A percentile compares a stretch with the other conserved stretches of the same genome.
Evolutionary conservation across 2,113 vertebrate species (phyloP).

Genomic region (Hiodon tergisus): DNA sequence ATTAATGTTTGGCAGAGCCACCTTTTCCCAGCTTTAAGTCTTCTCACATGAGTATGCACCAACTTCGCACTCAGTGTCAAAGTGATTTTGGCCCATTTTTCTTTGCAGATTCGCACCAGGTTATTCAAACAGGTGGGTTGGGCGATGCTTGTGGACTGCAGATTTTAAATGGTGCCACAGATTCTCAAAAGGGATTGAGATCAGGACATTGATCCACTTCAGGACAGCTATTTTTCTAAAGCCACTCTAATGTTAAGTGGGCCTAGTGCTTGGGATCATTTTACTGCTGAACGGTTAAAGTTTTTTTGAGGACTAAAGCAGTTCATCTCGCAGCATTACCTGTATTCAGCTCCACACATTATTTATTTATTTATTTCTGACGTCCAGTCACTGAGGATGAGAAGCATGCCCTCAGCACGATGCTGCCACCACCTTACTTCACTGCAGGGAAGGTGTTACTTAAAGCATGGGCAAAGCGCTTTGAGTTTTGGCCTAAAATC

Average conservation of each 20-base stretch:
- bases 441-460: conserved; percentile 2
- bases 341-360: background rate
- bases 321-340: too few relatives aligned
- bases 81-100: conserved; percentile 1
- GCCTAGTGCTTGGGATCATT: too few relatives aligned
- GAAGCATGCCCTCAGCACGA: background rate
- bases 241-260: background rate
- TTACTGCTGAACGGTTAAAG: too few relatives aligned
- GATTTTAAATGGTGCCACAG: too few relatives aligned
- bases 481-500: too few relatives aligned
- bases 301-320: too few relatives aligned
- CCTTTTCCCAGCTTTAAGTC: conserved; percentile 2
- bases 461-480: background rate
- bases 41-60: background rate
- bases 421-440: conserved; percentile 1
- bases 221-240: conserved; percentile 1
- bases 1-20: background rate
- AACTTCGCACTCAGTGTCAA: background rate
- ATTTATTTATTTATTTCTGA: background rate
- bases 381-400: conserved; percentile 2
- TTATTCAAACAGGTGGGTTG: conserved; percentile 2
- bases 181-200: too few relatives aligned
- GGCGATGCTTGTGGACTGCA: background rate
- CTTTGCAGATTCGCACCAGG: background rate
- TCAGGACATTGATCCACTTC: background rate